Evolutionary conservation across 2,888 invertebrate species (phyloP).

Genomic region (Volucella bombylans): DNA sequence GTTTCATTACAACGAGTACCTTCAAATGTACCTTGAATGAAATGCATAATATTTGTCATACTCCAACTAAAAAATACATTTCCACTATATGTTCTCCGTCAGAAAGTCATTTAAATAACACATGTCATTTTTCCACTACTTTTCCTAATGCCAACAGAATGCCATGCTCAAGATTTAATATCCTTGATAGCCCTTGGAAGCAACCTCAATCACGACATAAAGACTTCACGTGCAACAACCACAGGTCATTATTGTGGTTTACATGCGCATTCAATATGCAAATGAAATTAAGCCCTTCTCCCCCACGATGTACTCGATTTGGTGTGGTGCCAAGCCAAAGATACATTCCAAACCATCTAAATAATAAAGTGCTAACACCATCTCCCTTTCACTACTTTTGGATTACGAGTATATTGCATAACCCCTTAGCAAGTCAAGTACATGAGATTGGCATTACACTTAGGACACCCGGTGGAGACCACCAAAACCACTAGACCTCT

Average conservation of each 20-base stretch:
- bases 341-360: neutral
- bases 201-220: conserved; percentile 9
- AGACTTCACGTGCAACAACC: neutral
- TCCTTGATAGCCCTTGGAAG: conserved; percentile 39
- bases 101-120: conserved; percentile 11
- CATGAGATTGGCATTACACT: conserved; percentile 24
- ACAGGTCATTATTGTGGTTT: neutral
- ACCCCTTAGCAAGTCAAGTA: conserved; percentile 17
- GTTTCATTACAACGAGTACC: no score
- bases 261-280: conserved; percentile 13
- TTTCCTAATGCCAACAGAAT: conserved; percentile 15
- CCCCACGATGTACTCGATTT: conserved; percentile 21
- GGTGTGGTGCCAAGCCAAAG: conserved; percentile 17
- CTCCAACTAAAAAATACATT: neutral
- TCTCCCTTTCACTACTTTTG: neutral
- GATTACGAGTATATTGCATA: conserved; percentile 19
- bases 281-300: conserved; percentile 25
- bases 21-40: no score
- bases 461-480: neutral
- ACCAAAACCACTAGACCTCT: neutral
- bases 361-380: neutral
- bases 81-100: neutral
- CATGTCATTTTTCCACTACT: conserved; percentile 2
- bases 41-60: neutral
- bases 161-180: conserved; percentile 44